phyloP scores from a whole-genome alignment of 2,113 vertebrate species.

The Tragelaphus imberbis region DNA sequence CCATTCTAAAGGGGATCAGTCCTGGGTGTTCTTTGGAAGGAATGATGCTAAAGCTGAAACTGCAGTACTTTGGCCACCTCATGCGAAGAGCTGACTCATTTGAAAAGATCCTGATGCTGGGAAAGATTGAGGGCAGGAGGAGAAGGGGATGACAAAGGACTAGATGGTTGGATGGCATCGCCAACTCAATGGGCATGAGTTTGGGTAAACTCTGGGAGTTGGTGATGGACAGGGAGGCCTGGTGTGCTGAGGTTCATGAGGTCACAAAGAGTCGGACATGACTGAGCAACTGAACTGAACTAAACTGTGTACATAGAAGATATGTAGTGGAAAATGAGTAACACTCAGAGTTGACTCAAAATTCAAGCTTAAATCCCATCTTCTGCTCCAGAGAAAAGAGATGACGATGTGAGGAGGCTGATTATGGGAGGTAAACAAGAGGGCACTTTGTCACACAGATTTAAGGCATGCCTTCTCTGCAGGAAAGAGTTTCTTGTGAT shows the following conservation, averaged over 20 bases:
- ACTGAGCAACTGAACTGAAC: not conserved
- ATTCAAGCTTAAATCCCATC: not conserved
- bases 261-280: rapidly evolving
- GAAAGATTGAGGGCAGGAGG: not conserved
- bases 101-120: not conserved
- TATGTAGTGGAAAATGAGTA: not conserved
- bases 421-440: not conserved
- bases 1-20: not conserved
- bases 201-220: not conserved
- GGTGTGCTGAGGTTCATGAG: rapidly evolving
- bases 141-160: not conserved
- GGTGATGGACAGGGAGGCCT: not conserved
- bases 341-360: not conserved
- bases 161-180: not conserved
- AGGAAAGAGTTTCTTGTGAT: not conserved
- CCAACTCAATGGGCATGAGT: not conserved
- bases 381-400: not conserved
- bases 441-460: not conserved
- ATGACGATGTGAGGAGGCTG: not conserved
- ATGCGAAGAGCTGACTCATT: not conserved
- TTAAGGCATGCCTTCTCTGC: not conserved
- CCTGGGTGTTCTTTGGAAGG: not conserved
- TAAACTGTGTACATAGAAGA: not conserved
- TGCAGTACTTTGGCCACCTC: not conserved
- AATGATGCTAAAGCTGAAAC: not conserved